Percentiles rank a stretch among this genome's conserved stretches.
These are phyloP conservation scores for Chamaetylas fuelleborni DNA, from an alignment of 2,113 vertebrate genomes.

Conservation along the genomic window DNA sequence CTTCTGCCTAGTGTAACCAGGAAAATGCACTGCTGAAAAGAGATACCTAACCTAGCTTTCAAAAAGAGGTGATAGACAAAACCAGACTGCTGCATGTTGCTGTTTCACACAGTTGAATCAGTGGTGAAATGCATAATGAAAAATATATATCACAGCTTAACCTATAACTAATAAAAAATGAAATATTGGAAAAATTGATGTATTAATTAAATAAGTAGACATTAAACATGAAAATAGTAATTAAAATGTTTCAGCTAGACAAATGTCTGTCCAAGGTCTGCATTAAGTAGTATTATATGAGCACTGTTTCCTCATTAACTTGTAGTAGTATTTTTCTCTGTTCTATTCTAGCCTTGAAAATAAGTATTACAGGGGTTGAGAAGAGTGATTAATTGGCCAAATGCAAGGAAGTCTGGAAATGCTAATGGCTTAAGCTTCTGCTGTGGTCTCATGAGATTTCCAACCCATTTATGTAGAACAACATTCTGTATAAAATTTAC, in stretches of 20 bases:
- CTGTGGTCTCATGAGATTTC: neutral
- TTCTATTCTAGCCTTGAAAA: neutral
- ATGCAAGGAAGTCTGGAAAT: neutral
- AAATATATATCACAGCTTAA: neutral
- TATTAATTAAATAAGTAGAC: neutral
- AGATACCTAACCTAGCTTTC: neutral
- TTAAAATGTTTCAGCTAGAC: neutral
- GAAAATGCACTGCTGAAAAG: neutral
- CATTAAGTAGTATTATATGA: neutral
- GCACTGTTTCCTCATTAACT: neutral
- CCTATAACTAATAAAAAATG: neutral
- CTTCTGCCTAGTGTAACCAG: neutral
- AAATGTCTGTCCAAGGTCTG: neutral
- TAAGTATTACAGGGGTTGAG: neutral
- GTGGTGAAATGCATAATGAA: neutral
- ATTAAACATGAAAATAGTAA: neutral
- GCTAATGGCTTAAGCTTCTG: neutral
- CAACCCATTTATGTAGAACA: neutral
- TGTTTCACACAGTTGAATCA: neutral
- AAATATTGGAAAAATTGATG: neutral
- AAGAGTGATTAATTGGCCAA: neutral
- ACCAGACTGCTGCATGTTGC: neutral
- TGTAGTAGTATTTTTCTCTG: neutral
- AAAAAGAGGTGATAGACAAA: neutral
- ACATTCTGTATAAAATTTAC: neutral